Evolutionary conservation across 2,113 vertebrate genomes (phyloP), one percentile per base, ranked within the genome.

Genomic region (Larimichthys crocea): DNA sequence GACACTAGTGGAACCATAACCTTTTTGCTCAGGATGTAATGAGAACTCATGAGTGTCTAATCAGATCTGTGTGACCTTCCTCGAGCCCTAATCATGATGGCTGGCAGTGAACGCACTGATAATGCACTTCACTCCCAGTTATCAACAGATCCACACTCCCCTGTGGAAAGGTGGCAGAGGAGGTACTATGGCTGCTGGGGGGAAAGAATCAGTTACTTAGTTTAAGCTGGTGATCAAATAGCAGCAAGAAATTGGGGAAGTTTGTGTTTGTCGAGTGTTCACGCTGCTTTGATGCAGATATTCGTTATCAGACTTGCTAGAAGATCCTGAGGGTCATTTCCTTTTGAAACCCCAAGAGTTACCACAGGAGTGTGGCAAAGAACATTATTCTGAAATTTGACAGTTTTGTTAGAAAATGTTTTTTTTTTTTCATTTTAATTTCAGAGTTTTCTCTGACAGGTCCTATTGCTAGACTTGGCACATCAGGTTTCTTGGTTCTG

Each of bases 61-160:
- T 95, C 93, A 88, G 89, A 94, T 90, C 90, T 90, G 84, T 71
- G 85, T 88, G 92, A 92, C 93, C 94, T 92, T 94, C 89, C 89
- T 73, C 53, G 19, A 84, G 86, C 88, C 66, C 85, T 92, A 91
- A 94, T 91, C 92, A 83, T 88, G 91, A 93, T 91, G 81, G 92
- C 92, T 91, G 84, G 89, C 86, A 89, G 88, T 92, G 90, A 93
- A 85, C 92, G 88, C 85, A 89, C 90, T 80, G 89, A 93, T 93
- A 93, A 95, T 95, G 86, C 89, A 94, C 93, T 94, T 88, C 91
- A 84, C 87, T 88, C 85, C 76, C 91, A 84, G 91, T 91, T 94
- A 93, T 93, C 90, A 91, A 88, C 91, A 87, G 81, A 90, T 88
- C 88, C 86, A 72, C 82, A 73, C 88, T 90, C 86, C 90, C 84